phyloP scores from a whole-genome alignment of 2,113 vertebrate genomes.

The Macaca nemestrina region DNA sequence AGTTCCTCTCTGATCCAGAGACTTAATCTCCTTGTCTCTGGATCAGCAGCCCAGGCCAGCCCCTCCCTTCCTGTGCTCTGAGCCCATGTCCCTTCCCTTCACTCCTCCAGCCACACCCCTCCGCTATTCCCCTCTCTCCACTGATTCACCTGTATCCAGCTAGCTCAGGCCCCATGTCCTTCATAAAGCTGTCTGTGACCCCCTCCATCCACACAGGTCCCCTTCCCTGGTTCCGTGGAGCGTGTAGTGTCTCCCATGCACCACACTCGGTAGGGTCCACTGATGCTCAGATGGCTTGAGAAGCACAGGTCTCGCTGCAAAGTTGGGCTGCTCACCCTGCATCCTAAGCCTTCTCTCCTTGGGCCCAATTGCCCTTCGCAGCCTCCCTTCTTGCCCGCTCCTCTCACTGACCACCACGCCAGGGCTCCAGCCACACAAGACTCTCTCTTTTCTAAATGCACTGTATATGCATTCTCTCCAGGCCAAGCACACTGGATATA shows the following conservation, averaged over 20 bases:
- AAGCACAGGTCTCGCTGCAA: neutral
- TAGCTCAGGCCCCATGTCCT: neutral
- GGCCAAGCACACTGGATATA: neutral
- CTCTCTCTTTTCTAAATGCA: too few species aligned
- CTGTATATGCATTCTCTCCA: neutral
- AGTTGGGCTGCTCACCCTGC: neutral
- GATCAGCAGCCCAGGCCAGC: neutral
- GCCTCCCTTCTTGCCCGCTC: neutral
- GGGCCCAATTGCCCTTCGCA: neutral
- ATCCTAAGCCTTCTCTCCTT: neutral
- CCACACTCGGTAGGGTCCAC: rapidly evolving
- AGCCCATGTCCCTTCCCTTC: neutral
- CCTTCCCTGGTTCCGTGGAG: neutral
- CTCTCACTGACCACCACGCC: neutral
- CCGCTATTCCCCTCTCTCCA: neutral
- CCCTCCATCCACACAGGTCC: neutral
- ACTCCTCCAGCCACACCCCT: neutral
- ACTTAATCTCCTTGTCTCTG: slow-evolving; percentile 2
- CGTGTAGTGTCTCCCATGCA: rapidly evolving
- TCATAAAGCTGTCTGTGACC: neutral
- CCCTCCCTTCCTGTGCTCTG: neutral
- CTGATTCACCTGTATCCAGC: neutral
- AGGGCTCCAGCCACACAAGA: neutral
- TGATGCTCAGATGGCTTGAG: neutral
- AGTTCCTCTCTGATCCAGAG: neutral